A percentile compares a stretch with the other conserved stretches of the same genome.
Evolutionary conservation across 2,113 vertebrate species (phyloP).

Genomic region (Anseranas semipalmata): DNA sequence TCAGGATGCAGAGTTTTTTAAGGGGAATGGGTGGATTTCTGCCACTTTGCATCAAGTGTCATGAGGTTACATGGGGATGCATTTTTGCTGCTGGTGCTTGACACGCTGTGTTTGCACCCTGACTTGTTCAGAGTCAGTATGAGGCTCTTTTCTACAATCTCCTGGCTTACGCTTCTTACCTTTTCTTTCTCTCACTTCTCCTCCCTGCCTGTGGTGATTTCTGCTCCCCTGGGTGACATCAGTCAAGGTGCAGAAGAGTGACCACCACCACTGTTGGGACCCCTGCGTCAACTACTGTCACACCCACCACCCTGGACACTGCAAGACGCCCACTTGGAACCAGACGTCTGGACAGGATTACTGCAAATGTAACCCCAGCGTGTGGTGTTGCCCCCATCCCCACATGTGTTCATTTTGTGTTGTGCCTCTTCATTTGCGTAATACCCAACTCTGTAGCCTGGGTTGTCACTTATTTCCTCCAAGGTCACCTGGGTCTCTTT

Average conservation of each 20-base stretch:
- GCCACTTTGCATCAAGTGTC: conserved; percentile 2
- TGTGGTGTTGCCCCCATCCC: neutral
- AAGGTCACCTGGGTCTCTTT: neutral
- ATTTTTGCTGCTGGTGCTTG: neutral
- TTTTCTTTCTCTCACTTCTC: conserved; percentile 2
- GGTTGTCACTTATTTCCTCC: neutral
- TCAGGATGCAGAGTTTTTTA: fast-evolving
- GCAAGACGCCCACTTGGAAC: conserved; percentile 88
- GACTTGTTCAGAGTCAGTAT: neutral
- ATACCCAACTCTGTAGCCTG: neutral
- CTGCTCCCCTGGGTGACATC: conserved; percentile 15
- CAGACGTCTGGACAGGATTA: conserved; percentile 86
- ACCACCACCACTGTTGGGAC: conserved; percentile 91
- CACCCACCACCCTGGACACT: conserved; percentile 85
- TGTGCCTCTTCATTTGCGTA: neutral
- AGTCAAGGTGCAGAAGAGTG: conserved; percentile 96
- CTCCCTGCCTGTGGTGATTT: neutral
- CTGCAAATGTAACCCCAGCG: conserved; percentile 85
- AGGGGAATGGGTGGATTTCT: neutral
- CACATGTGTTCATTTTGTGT: neutral
- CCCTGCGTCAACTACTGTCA: conserved; percentile 89
- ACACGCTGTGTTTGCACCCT: neutral
- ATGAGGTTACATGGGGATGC: fast-evolving
- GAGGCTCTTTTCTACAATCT: neutral
- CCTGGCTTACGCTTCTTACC: neutral